Evolutionary conservation across 2,888 invertebrate species (phyloP).

Genomic region (Ypsolopha scabrella): DNA sequence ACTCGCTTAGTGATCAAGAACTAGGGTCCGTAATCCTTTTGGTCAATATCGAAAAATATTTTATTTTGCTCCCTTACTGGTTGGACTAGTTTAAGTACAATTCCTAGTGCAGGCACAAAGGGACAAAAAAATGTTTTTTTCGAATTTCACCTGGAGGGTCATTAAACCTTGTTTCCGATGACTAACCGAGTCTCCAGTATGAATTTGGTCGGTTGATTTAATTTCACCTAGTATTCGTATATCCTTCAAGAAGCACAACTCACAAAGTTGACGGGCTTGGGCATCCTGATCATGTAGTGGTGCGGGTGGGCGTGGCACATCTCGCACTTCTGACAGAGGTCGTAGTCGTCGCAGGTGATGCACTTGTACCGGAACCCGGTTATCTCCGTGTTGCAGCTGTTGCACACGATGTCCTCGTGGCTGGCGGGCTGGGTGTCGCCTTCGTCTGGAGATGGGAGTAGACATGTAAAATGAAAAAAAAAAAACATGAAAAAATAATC

Average conservation of each 20-base stretch:
- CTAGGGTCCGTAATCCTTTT: no score
- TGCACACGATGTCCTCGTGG: conserved; percentile 76
- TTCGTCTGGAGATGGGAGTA: not conserved
- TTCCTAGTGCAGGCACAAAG: no score
- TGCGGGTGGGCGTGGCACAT: conserved; percentile 74
- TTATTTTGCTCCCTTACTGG: no score
- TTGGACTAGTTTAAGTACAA: no score
- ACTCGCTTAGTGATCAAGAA: no score
- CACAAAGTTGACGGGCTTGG: conserved; percentile 50
- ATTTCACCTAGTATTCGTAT: no score
- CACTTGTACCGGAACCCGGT: conserved; percentile 89
- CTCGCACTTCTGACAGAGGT: conserved; percentile 84
- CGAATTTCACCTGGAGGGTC: no score
- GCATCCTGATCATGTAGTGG: conserved; percentile 83
- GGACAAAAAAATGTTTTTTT: no score
- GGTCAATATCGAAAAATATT: no score
- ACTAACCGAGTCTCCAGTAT: no score
- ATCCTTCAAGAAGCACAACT: conserved; percentile 14
- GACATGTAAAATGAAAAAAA: not conserved
- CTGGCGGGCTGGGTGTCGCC: conserved; percentile 15
- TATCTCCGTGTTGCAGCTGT: conserved; percentile 75
- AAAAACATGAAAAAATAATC: not conserved
- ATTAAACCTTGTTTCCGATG: no score
- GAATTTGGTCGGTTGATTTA: no score
- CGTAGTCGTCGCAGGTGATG: conserved; percentile 81